Evolutionary conservation across 2,113 vertebrate genomes (phyloP).

Genomic region (Hepsetus odoe): DNA sequence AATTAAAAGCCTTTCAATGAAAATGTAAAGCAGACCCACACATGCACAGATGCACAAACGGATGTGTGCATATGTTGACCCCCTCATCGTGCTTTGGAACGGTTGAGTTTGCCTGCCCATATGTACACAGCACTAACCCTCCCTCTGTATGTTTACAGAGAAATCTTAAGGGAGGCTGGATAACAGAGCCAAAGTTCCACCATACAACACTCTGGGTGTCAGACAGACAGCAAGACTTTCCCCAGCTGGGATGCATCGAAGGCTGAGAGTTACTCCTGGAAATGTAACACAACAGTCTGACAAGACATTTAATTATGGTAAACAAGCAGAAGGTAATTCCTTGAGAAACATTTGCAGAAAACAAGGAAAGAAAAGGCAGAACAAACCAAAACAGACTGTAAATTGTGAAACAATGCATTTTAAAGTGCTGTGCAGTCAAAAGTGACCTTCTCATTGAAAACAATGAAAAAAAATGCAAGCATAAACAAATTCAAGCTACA

Average conservation of each 20-base stretch:
- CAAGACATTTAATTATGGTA: background rate
- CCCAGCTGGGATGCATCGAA: slow-evolving; percentile 14
- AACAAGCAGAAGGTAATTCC: background rate
- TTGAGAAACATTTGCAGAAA: background rate
- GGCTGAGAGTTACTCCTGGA: background rate
- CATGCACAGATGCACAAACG: background rate
- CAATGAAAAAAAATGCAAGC: slow-evolving; percentile 52
- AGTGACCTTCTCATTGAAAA: slow-evolving; percentile 65
- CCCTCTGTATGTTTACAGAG: slow-evolving; percentile 48
- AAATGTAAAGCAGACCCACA: background rate
- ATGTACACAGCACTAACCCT: slow-evolving; percentile 14
- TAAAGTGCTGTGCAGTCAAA: slow-evolving; percentile 50
- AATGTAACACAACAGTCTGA: background rate
- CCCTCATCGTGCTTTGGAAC: slow-evolving; percentile 40
- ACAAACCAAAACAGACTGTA: background rate
- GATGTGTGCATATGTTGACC: slow-evolving; percentile 35
- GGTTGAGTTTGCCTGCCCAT: slow-evolving; percentile 25
- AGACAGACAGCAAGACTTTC: slow-evolving; percentile 38
- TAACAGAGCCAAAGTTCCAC: slow-evolving; percentile 44
- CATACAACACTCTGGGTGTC: slow-evolving; percentile 54
- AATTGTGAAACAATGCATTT: background rate
- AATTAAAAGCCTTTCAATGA: background rate
- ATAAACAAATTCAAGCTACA: slow-evolving; percentile 57
- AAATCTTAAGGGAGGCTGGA: slow-evolving; percentile 45
- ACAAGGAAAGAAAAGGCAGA: background rate